Evolutionary conservation across 2,113 vertebrate genomes (phyloP), one percentile per base, ranked within the genome.

Genomic region (Cyanoramphus novaezelandiae): DNA sequence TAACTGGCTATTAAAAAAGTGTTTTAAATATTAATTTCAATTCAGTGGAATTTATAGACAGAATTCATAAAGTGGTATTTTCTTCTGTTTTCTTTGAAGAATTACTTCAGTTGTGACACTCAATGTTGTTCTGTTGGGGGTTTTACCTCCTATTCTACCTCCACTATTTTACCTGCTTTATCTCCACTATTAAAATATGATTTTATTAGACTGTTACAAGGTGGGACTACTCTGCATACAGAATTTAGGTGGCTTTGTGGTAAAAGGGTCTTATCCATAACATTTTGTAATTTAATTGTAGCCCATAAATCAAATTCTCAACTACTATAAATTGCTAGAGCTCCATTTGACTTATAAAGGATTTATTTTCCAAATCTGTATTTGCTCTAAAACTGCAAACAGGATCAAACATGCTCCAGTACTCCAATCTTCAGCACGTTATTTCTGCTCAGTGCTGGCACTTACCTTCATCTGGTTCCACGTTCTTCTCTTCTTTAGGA

Each of bases 381-480:
- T 81, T 93, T 89, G 35, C 28, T 82, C 43, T 68, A 65, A 64
- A 80, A 20, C 17, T 90, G 24, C 52, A 55, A 77, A 44, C 14
- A 80, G 41, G 33, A 72, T 63, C 13, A 76, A 78, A 49, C 28
- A 17, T 24, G 25, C 39, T 82, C 35, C 50, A 94, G 71, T 60
- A 64, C 11, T 41, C 67, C 63, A 37, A 59, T 49, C 55, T 91
- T 76, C 86, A 60, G 20, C 1, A 0, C 0, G 2, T 44, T 53
- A 37, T 44, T 74, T 83, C 33, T 65, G 13, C 46, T n/a, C 33
- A 69, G 21, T 29, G 57, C 41, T 47, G 46, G 11, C 65, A 95
- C 92, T 96, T 97, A 98, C 98, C 97, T 41, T 96, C 82, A 80
- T 97, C 98, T 79, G 60, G 55, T 87, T 95, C 86, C 70, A 6